These are phyloP conservation scores for Plagodis dolabraria DNA, from an alignment of 2,888 invertebrate genomes.

Conservation along the genomic window DNA sequence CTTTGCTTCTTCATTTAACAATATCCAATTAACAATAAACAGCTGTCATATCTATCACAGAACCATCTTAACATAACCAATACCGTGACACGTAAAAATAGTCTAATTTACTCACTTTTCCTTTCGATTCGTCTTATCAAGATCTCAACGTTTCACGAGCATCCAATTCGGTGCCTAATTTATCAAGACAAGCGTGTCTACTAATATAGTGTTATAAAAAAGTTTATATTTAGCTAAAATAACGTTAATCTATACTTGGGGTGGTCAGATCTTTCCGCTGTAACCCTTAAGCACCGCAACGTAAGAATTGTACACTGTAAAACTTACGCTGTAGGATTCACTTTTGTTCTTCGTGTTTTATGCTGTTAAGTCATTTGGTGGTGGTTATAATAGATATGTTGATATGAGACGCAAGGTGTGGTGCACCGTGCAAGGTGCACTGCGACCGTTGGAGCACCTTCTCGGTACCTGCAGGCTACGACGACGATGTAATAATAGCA, in stretches of 20 bases:
- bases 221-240: slow-evolving; percentile 75
- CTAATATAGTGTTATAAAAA: slow-evolving; percentile 74
- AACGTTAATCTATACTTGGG: slow-evolving; percentile 74
- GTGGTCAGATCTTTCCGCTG: slow-evolving; percentile 73
- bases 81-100: slow-evolving; percentile 56
- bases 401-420: slow-evolving; percentile 78
- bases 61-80: slow-evolving; percentile 35
- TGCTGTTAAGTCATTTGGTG: slow-evolving; percentile 42
- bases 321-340: fast-evolving
- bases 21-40: slow-evolving; percentile 27
- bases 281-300: slow-evolving; percentile 28
- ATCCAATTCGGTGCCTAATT: slow-evolving; percentile 66
- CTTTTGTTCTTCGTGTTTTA: slow-evolving; percentile 10
- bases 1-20: slow-evolving; percentile 1
- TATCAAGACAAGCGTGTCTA: slow-evolving; percentile 80
- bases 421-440: slow-evolving; percentile 82
- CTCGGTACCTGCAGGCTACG: slow-evolving; percentile 41
- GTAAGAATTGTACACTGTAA: slow-evolving; percentile 28
- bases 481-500: slow-evolving; percentile 55
- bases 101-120: slow-evolving; percentile 46
- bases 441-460: slow-evolving; percentile 76
- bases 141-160: slow-evolving; percentile 66
- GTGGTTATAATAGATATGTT: slow-evolving; percentile 67
- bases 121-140: slow-evolving; percentile 36
- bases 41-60: slow-evolving; percentile 25